These are phyloP conservation scores for Caranx ignobilis DNA, from an alignment of 2,113 vertebrate species.

Conservation along the genomic window DNA sequence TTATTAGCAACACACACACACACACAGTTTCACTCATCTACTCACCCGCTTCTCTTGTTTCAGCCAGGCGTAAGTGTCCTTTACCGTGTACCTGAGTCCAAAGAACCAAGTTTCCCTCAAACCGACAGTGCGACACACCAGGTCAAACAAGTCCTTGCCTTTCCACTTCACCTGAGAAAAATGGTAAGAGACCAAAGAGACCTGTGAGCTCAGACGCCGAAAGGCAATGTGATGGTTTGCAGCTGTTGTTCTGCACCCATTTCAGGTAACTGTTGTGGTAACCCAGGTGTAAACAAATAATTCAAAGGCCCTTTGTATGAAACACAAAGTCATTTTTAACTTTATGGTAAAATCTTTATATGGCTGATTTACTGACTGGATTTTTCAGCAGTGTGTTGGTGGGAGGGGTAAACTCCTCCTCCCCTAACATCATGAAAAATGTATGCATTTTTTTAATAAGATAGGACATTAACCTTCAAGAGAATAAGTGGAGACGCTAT, in stretches of 20 bases:
- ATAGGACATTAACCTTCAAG: too few species aligned
- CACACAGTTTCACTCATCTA: neutral
- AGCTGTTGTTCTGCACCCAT: neutral
- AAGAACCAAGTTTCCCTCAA: constrained; percentile 96
- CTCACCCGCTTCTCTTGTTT: constrained; percentile 93
- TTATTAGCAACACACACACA: neutral
- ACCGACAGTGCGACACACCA: constrained; percentile 91
- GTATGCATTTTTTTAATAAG: neutral
- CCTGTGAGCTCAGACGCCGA: neutral
- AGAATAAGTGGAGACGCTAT: neutral
- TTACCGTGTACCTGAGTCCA: constrained; percentile 90
- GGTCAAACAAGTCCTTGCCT: constrained; percentile 93
- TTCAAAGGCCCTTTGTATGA: neutral
- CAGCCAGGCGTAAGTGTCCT: constrained; percentile 92
- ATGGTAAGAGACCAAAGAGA: neutral
- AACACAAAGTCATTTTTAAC: neutral
- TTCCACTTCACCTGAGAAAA: constrained; percentile 92
- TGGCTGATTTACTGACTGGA: neutral
- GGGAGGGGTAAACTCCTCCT: neutral
- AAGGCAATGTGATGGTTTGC: neutral
- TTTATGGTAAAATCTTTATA: neutral
- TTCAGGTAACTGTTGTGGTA: too few species aligned
- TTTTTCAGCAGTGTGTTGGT: neutral
- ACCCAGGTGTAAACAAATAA: neutral
- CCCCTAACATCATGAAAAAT: neutral